These are phyloP conservation scores for Morus bassanus DNA, from an alignment of 2,797 vertebrate species.

Conservation along the genomic window DNA sequence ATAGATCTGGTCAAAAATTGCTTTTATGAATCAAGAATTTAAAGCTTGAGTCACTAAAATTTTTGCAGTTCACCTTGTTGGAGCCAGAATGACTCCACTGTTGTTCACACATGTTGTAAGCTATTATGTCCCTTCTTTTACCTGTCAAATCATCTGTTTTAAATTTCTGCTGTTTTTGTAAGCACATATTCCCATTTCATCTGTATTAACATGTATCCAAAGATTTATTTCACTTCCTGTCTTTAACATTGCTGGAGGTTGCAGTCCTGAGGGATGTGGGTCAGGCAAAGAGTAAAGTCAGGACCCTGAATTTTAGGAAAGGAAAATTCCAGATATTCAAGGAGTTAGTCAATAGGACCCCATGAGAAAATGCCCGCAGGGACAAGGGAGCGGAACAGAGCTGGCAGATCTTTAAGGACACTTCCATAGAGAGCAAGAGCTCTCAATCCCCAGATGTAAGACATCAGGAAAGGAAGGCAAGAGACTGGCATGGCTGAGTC, in stretches of 20 bases:
- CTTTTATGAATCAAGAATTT: not conserved
- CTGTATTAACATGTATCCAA: not conserved
- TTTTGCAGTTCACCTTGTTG: not conserved
- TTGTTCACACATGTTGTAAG: not conserved
- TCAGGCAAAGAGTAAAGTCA: not conserved
- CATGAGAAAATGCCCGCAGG: not conserved
- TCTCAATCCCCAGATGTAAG: not conserved
- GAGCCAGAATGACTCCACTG: not conserved
- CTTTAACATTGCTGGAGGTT: not conserved
- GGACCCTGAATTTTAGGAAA: not conserved
- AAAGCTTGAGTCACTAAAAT: not conserved
- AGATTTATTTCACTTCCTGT: not conserved
- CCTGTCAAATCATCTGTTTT: not conserved
- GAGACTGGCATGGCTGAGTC: not conserved
- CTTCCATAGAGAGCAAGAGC: fast-evolving
- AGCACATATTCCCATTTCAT: not conserved
- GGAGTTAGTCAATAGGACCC: not conserved
- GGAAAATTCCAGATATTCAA: not conserved
- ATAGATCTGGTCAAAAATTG: not conserved
- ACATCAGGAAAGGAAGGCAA: not conserved
- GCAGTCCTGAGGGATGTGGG: not conserved
- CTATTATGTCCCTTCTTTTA: not conserved
- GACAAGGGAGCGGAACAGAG: not conserved
- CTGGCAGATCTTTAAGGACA: not conserved
- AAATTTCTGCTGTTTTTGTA: not conserved